phyloP scores from a whole-genome alignment of 53 echinoderm and acorn worm genomes.

The Antedon mediterranea region DNA sequence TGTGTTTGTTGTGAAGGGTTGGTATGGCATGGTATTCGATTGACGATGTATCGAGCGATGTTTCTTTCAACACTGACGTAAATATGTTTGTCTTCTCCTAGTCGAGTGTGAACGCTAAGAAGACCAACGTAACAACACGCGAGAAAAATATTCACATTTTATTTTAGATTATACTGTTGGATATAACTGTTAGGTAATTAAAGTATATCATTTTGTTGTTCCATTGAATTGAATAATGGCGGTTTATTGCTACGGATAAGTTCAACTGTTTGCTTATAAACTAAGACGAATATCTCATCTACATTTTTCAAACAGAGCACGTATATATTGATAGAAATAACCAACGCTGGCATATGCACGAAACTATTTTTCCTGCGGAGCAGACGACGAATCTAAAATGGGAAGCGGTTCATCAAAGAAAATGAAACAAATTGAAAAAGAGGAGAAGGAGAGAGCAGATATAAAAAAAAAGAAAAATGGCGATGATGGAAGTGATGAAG shows the following conservation, averaged over 20 bases:
- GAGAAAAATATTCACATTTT: not conserved
- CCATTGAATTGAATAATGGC: not conserved
- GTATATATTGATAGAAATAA: no score
- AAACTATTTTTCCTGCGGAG: not conserved
- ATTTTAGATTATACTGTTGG: not conserved
- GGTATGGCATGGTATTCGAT: not conserved
- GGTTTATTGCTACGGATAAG: not conserved
- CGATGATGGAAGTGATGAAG: constrained; percentile 26
- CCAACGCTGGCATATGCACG: not conserved
- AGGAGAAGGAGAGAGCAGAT: constrained; percentile 52
- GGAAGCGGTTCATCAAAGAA: constrained; percentile 80
- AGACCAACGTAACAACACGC: not conserved
- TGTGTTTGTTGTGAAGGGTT: not conserved
- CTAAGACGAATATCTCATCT: not conserved
- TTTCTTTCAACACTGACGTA: not conserved
- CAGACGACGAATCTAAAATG: constrained; percentile 18
- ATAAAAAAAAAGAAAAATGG: constrained; percentile 27
- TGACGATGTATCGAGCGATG: not conserved
- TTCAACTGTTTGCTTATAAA: not conserved
- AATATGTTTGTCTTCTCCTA: not conserved
- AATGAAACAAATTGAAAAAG: constrained; percentile 49
- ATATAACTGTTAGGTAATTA: not conserved
- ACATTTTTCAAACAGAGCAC: no score
- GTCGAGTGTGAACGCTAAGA: not conserved
- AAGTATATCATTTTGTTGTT: not conserved